These are phyloP conservation scores for Phaenicophaeus curvirostris DNA, from an alignment of 2,797 vertebrate species.

Conservation along the genomic window DNA sequence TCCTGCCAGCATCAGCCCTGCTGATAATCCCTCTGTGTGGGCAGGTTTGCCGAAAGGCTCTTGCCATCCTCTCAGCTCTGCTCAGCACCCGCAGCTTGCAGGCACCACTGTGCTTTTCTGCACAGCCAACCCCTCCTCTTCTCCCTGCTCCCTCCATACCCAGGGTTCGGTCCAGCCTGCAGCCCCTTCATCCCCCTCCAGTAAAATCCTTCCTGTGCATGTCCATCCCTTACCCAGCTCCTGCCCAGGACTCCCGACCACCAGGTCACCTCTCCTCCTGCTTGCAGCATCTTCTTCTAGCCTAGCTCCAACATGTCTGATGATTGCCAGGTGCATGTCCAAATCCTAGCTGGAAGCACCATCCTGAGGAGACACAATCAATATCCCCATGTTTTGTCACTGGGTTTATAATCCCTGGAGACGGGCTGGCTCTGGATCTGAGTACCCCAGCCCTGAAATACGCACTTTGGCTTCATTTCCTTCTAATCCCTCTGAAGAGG, in stretches of 20 bases:
- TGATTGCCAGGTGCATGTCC: too few relatives aligned
- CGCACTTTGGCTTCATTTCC: not conserved
- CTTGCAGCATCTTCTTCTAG: not conserved
- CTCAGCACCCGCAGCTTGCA: not conserved
- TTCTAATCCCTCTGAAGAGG: not conserved
- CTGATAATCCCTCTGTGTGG: not conserved
- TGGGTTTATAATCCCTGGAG: not conserved
- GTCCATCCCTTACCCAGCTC: accelerated
- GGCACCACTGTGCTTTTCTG: not conserved
- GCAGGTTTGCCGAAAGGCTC: not conserved
- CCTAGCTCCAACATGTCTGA: not conserved
- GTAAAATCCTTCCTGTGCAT: not conserved
- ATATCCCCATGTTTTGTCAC: not conserved
- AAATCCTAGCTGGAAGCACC: not conserved
- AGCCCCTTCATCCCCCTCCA: not conserved
- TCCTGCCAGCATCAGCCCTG: not conserved
- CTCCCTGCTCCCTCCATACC: accelerated
- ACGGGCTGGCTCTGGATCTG: not conserved
- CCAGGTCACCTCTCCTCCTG: not conserved
- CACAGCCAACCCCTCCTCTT: not conserved
- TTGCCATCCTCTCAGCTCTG: not conserved
- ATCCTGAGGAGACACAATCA: not conserved
- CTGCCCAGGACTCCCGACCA: not conserved
- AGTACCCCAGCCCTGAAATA: not conserved
- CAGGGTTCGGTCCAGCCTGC: not conserved